Evolutionary conservation across 2,797 vertebrate genomes (phyloP).

Genomic region (Hypotaenidia philippensis): DNA sequence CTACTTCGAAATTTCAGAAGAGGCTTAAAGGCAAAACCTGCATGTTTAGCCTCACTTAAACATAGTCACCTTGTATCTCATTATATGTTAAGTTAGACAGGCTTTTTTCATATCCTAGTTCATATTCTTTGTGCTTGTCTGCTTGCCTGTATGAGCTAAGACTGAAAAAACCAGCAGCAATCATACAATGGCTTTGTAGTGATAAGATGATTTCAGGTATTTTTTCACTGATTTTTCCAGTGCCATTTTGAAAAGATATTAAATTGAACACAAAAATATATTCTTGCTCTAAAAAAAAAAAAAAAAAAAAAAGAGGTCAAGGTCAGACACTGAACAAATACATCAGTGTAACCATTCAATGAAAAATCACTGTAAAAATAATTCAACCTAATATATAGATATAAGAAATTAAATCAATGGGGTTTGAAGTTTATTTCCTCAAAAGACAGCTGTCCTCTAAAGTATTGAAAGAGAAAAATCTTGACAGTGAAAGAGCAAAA

Average conservation of each 20-base stretch:
- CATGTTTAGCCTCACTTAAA: background rate
- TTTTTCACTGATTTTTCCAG: background rate
- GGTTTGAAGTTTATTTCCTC: background rate
- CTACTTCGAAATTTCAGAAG: background rate
- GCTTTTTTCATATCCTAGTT: background rate
- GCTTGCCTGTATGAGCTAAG: background rate
- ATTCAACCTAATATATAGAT: background rate
- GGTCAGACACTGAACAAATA: background rate
- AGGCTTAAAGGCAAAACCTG: background rate
- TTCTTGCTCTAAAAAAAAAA: background rate
- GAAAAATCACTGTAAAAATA: background rate
- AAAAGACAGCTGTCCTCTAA: background rate
- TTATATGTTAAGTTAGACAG: background rate
- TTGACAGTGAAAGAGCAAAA: background rate
- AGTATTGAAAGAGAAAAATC: background rate
- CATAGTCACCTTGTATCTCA: background rate
- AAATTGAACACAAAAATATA: background rate
- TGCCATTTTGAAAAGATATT: background rate
- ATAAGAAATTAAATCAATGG: background rate
- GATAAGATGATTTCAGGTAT: background rate
- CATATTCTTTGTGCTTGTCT: background rate
- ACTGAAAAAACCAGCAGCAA: background rate
- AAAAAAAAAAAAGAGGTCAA: accelerated
- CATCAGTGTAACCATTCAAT: background rate
- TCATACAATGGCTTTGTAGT: background rate